Conservation (phyloP, 2,888 invertebrate genomes). For the Brenthis hecate region DNA sequence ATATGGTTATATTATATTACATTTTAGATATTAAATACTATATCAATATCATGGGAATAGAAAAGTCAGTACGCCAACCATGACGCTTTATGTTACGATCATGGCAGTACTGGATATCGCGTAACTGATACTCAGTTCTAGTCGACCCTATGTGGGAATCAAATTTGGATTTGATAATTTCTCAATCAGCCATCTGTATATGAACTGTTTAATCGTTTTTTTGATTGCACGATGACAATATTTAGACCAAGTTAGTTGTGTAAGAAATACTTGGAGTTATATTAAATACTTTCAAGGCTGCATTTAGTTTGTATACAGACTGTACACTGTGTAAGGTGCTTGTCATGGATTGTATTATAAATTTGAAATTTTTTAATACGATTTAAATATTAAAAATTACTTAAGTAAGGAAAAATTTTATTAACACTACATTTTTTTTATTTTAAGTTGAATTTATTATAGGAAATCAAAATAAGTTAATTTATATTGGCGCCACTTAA, state of each 20-base stretch:
- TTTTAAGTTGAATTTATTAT: slow-evolving; percentile 6
- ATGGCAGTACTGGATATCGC: slow-evolving; percentile 49
- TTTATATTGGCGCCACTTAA: slow-evolving; percentile 24
- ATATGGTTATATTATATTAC: slow-evolving; percentile 28
- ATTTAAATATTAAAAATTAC: too few relatives aligned
- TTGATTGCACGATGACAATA: background rate
- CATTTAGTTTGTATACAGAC: too few relatives aligned
- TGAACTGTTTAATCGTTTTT: background rate
- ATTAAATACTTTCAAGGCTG: too few relatives aligned
- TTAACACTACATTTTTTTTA: background rate
- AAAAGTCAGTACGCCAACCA: slow-evolving; percentile 66
- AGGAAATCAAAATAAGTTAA: slow-evolving; percentile 19
- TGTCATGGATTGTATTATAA: too few relatives aligned
- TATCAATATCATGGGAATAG: slow-evolving; percentile 60
- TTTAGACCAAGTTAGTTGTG: too few relatives aligned
- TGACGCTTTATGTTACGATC: slow-evolving; percentile 65
- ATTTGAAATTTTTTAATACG: too few relatives aligned
- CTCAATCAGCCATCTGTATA: background rate
- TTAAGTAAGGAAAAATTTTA: too few relatives aligned
- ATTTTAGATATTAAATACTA: slow-evolving; percentile 40
- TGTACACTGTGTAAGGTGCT: too few relatives aligned
- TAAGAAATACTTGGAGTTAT: too few relatives aligned
- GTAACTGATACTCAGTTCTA: slow-evolving; percentile 39
- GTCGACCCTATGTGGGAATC: slow-evolving; percentile 26
- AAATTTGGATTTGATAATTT: slow-evolving; percentile 2